A percentile compares a stretch with the other conserved stretches of the same genome.
Evolutionary conservation across 2,113 vertebrate species (phyloP).

Genomic region (Fregata magnificens): DNA sequence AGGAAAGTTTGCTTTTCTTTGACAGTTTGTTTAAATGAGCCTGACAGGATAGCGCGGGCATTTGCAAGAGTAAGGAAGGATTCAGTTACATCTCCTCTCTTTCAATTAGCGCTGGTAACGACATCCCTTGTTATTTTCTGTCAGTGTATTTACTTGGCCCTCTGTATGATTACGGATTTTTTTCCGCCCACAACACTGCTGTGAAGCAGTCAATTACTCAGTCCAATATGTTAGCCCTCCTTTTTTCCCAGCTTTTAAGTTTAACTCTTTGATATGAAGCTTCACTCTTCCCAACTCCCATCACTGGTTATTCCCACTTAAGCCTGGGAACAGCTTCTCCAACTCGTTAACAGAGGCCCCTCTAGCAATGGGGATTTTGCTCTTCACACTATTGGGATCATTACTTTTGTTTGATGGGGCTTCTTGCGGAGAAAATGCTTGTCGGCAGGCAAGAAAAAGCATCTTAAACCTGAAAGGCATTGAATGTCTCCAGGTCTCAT

Average conservation of each 20-base stretch:
- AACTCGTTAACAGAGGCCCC: not conserved
- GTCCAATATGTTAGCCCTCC: slow-evolving; percentile 52
- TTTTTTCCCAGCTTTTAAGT: slow-evolving; percentile 4
- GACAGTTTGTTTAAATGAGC: slow-evolving; percentile 40
- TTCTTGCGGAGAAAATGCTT: not conserved
- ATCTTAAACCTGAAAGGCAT: slow-evolving; percentile 5
- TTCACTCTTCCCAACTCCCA: not conserved
- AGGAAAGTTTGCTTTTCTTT: slow-evolving; percentile 25
- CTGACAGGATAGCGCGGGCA: not conserved
- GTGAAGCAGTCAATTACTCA: slow-evolving; percentile 58
- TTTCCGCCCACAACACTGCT: slow-evolving; percentile 60
- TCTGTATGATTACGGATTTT: slow-evolving; percentile 37
- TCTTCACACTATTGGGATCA: not conserved
- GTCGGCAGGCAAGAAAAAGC: not conserved
- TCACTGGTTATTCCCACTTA: not conserved
- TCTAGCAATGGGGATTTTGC: not conserved
- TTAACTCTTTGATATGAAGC: slow-evolving; percentile 35
- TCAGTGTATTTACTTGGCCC: slow-evolving; percentile 60
- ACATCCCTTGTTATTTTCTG: slow-evolving; percentile 55
- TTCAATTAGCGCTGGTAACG: slow-evolving; percentile 42
- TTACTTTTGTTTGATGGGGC: not conserved
- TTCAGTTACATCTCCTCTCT: slow-evolving; percentile 36
- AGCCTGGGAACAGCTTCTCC: not conserved
- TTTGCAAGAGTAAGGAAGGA: slow-evolving; percentile 9
- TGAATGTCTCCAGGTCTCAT: not conserved